These are phyloP conservation scores for Thripadectes ignobilis DNA, from an alignment of 2,797 vertebrate genomes.

Conservation along the genomic window DNA sequence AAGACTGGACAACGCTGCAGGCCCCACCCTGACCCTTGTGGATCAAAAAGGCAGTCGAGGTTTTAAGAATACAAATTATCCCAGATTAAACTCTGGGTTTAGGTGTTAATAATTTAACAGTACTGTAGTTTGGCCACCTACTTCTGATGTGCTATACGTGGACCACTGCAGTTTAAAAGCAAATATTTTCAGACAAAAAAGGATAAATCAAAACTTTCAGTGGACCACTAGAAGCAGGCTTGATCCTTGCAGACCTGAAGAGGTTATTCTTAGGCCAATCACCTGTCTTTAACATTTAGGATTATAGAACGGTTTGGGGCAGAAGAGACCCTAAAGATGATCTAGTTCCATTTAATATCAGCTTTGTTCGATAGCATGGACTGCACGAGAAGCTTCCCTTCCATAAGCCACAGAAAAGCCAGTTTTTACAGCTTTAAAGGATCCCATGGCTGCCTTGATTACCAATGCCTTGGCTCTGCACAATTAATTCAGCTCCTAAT, in stretches of 20 bases:
- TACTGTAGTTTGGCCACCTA: background rate
- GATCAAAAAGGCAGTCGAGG: background rate
- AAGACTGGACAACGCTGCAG: background rate
- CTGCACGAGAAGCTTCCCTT: background rate
- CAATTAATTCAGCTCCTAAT: slow-evolving; percentile 27
- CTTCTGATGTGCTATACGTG: background rate
- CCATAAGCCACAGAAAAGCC: background rate
- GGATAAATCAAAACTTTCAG: background rate
- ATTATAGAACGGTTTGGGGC: background rate
- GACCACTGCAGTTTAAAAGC: background rate
- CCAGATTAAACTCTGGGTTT: background rate
- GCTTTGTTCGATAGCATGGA: background rate
- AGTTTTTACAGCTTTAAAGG: slow-evolving; percentile 9
- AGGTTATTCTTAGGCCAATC: background rate
- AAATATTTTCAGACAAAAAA: background rate
- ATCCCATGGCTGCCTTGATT: background rate
- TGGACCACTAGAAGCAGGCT: background rate
- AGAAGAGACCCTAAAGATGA: background rate
- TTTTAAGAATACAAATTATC: background rate
- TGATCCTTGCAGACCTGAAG: background rate
- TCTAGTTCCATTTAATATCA: background rate
- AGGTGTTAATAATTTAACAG: background rate
- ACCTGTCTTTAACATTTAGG: background rate
- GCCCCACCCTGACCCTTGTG: background rate
- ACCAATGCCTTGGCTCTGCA: background rate